phyloP scores from a whole-genome alignment of 2,888 invertebrate genomes.

The Suillia variegata region DNA sequence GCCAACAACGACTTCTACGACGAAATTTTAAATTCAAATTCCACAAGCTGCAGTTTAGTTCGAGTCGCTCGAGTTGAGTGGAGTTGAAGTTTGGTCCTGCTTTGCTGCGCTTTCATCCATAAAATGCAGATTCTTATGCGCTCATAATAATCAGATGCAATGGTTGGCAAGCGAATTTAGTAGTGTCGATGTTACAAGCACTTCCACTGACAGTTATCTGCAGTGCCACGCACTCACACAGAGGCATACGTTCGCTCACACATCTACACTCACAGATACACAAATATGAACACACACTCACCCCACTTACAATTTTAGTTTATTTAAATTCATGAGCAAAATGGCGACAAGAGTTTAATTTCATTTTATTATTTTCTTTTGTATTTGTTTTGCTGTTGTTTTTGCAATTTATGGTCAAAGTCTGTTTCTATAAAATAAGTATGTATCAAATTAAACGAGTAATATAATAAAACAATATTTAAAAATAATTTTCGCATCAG shows the following conservation, averaged over 20 bases:
- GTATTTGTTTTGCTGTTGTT: no score
- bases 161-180: constrained; percentile 40
- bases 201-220: constrained; percentile 25
- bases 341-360: no score
- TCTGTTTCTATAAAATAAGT: no score
- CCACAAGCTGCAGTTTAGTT: background rate
- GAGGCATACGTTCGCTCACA: no score
- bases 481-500: no score
- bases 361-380: no score
- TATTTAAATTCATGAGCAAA: constrained; percentile 4
- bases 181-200: constrained; percentile 47
- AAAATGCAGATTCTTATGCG: constrained; percentile 28
- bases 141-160: constrained; percentile 51
- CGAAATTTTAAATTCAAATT: constrained; percentile 16
- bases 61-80: background rate
- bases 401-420: no score
- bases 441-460: no score
- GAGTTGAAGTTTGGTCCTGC: background rate
- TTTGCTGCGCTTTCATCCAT: constrained; percentile 8
- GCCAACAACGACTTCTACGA: constrained; percentile 37
- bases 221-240: constrained; percentile 15
- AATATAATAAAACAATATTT: no score
- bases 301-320: background rate
- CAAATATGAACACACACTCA: background rate
- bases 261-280: background rate